These are phyloP conservation scores for Trimorus sp. DNA, from an alignment of 2,888 invertebrate genomes.

Conservation along the genomic window DNA sequence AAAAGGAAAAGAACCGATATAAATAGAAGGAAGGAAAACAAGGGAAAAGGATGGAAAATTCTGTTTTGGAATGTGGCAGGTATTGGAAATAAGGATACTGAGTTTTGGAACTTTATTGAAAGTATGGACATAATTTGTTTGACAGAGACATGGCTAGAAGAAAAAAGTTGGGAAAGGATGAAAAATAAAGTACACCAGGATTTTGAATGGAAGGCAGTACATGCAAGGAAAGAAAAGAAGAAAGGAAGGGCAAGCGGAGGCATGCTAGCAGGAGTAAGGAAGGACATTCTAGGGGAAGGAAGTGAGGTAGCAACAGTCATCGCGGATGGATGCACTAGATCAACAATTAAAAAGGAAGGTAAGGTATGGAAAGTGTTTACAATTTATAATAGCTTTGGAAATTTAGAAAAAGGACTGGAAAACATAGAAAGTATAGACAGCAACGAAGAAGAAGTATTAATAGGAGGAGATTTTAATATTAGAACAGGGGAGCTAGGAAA, in stretches of 20 bases:
- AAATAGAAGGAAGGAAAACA: neutral
- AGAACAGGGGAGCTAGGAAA: neutral
- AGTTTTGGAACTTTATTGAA: constrained; percentile 54
- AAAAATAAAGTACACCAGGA: neutral
- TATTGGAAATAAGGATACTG: constrained; percentile 55
- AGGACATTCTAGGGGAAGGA: neutral
- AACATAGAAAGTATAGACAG: neutral
- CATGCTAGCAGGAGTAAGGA: neutral
- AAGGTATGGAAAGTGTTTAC: neutral
- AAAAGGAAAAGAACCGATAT: neutral
- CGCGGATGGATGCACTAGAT: neutral
- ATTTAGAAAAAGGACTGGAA: neutral
- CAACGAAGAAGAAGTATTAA: neutral
- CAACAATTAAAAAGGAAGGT: neutral
- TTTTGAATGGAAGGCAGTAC: neutral
- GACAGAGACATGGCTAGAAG: constrained; percentile 61
- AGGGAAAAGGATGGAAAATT: neutral
- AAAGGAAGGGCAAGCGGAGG: neutral
- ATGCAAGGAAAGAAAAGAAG: neutral
- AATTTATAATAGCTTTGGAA: neutral
- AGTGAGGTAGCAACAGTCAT: neutral
- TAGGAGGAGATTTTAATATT: neutral
- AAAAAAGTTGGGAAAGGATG: constrained; percentile 32
- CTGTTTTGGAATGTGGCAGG: constrained; percentile 64
- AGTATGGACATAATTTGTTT: constrained; percentile 51